These are phyloP conservation scores for Cliona cf. orientalis DNA, from an alignment of 37 sponge, comb jelly and placozoan species.

Conservation along the genomic window DNA sequence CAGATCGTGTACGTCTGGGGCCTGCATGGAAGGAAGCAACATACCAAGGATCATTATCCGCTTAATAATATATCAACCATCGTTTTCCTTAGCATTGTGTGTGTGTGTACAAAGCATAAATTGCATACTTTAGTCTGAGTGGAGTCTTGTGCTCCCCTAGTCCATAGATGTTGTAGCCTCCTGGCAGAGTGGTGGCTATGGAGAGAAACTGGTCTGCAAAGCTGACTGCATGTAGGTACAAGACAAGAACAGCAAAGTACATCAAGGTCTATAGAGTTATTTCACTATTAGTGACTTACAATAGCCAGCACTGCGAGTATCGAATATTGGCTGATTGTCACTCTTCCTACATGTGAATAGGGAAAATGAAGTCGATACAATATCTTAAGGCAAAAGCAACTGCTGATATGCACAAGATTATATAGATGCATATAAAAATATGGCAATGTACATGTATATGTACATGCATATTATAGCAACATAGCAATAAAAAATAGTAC, in stretches of 20 bases:
- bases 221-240: slow-evolving; percentile 32
- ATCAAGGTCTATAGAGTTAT: too few relatives aligned
- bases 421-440: too few relatives aligned
- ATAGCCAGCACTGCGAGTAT: neutral
- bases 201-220: slow-evolving; percentile 86
- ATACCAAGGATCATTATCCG: too few relatives aligned
- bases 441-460: too few relatives aligned
- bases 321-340: slow-evolving; percentile 3
- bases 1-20: slow-evolving; percentile 66
- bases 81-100: too few relatives aligned
- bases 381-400: too few relatives aligned
- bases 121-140: slow-evolving; percentile 27
- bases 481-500: too few relatives aligned
- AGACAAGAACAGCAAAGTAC: too few relatives aligned
- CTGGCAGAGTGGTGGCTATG: slow-evolving; percentile 72
- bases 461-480: too few relatives aligned
- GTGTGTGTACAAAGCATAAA: neutral
- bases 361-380: too few relatives aligned
- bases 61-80: too few relatives aligned
- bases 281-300: neutral
- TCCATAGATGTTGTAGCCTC: slow-evolving; percentile 75
- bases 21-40: slow-evolving; percentile 1
- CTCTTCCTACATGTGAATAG: neutral
- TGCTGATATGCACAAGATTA: too few relatives aligned
- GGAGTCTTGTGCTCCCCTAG: slow-evolving; percentile 77